Percentiles rank a stretch among this genome's conserved stretches.
phyloP scores from a whole-genome alignment of 2,113 vertebrate species.

The Pyrgilauda ruficollis region DNA sequence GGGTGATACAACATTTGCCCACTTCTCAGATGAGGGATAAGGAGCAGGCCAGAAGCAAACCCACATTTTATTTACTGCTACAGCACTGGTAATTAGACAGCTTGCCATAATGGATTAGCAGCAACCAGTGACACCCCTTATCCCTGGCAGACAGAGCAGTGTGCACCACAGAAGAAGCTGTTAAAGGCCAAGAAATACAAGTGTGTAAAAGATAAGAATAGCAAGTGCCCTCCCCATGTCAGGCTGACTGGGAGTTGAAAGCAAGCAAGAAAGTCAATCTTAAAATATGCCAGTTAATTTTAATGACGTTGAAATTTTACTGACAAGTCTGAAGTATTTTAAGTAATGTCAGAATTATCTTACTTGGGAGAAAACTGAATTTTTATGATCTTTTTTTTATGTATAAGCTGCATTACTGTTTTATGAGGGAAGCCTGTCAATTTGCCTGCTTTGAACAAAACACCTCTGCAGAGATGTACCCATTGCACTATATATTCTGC shows the following conservation, averaged over 20 bases:
- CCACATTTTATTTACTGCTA: conserved; percentile 47
- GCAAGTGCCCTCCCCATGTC: conserved; percentile 47
- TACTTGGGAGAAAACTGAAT: conserved; percentile 36
- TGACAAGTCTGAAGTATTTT: conserved; percentile 69
- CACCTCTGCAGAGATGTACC: neutral
- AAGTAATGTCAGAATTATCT: conserved; percentile 52
- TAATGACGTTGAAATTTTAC: conserved; percentile 52
- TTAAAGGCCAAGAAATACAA: conserved; percentile 25
- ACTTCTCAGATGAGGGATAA: conserved; percentile 61
- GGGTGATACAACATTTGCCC: conserved; percentile 62
- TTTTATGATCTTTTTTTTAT: conserved; percentile 34
- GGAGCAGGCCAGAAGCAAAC: conserved; percentile 51
- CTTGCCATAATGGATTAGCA: conserved; percentile 60
- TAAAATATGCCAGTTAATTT: conserved; percentile 68
- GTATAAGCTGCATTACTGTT: conserved; percentile 21
- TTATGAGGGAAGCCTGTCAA: conserved; percentile 31
- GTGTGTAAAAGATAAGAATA: conserved; percentile 52
- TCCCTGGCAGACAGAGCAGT: conserved; percentile 31
- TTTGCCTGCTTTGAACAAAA: conserved; percentile 28
- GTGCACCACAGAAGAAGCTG: neutral
- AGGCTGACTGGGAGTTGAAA: conserved; percentile 56
- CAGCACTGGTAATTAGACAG: conserved; percentile 40
- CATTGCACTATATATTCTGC: neutral
- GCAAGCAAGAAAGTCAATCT: conserved; percentile 56
- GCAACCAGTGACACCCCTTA: conserved; percentile 39